Conservation (phyloP, 2,888 invertebrate genomes). For the Amiota communis region DNA sequence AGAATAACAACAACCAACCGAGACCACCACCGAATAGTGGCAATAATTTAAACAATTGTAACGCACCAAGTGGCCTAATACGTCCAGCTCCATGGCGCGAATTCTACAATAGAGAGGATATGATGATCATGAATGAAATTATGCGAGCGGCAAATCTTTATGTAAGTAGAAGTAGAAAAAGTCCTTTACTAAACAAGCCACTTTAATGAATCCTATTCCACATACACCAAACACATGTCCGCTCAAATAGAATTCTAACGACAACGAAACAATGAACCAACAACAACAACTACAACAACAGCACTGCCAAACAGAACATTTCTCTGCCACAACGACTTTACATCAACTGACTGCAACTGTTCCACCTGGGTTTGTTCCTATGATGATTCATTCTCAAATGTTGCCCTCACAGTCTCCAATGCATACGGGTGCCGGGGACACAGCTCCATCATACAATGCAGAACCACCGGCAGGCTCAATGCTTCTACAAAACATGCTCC, state of each 20-base stretch:
- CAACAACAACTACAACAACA: too few relatives aligned
- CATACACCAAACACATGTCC: not conserved
- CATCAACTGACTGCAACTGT: too few relatives aligned
- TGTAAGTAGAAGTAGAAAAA: not conserved
- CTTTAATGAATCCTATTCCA: too few relatives aligned
- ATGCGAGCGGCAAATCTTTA: not conserved
- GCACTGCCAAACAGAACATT: too few relatives aligned
- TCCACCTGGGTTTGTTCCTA: too few relatives aligned
- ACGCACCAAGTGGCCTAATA: not conserved
- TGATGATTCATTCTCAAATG: too few relatives aligned
- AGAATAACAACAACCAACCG: too few relatives aligned
- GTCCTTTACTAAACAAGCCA: too few relatives aligned
- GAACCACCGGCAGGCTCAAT: constrained; percentile 1
- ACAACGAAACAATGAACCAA: not conserved
- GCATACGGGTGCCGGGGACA: not conserved
- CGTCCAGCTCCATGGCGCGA: not conserved
- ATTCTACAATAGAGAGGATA: not conserved
- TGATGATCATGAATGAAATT: constrained; percentile 5
- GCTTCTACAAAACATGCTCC: not conserved
- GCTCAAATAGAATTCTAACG: not conserved
- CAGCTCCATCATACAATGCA: not conserved
- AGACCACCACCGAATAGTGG: not conserved
- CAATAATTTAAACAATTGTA: not conserved
- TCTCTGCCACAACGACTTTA: too few relatives aligned
- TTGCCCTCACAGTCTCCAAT: not conserved